Evolutionary conservation across 2,113 vertebrate species (phyloP), one percentile per base, ranked within the genome.

Genomic region (Synchiropus splendidus): DNA sequence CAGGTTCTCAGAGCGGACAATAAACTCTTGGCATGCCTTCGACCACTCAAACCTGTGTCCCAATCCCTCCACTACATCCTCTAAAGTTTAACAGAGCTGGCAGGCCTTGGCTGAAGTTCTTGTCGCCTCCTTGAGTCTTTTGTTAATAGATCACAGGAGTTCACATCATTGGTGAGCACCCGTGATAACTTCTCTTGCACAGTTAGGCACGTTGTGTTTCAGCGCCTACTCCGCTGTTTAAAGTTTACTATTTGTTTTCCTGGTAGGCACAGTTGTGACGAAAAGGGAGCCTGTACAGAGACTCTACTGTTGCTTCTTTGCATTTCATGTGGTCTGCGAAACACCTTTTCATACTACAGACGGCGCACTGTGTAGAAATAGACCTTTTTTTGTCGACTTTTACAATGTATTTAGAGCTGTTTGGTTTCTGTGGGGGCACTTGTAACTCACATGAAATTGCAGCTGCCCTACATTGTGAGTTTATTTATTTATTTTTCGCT

Each of bases 21-120:
- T 75, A 75, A 77, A 80, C 74, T 68, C 61, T 70, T 67, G 64
- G 70, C 77, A 68, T 76, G 66, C 70, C 68, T 64, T 57, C 36
- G 51, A 49, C 51, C 51, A 60, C 80, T 67, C 60, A 75, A 17
- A 36, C 37, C 47, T 40, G 63, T 76, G 77, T 80, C 61, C 53
- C 51, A 39, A 39, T 39, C 55, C 36, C 56, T 66, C 55, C 42
- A 55, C 55, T 53, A 55, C 64, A 63, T 57, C 63, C 40, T 48
- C 48, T 72, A 39, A 57, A 49, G 51, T 72, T 75, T 52, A 60
- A 66, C 55, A 66, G 64, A 42, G 21, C 45, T 58, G 16, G 40
- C 52, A 43, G 48, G 0, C 2, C 52, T 41, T 44, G 4, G 42
- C 32, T 51, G 50, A 67, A 55, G 61, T 58, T 56, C 57, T 34